phyloP scores from a whole-genome alignment of 2,888 invertebrate genomes.

The Helobdella robusta region DNA sequence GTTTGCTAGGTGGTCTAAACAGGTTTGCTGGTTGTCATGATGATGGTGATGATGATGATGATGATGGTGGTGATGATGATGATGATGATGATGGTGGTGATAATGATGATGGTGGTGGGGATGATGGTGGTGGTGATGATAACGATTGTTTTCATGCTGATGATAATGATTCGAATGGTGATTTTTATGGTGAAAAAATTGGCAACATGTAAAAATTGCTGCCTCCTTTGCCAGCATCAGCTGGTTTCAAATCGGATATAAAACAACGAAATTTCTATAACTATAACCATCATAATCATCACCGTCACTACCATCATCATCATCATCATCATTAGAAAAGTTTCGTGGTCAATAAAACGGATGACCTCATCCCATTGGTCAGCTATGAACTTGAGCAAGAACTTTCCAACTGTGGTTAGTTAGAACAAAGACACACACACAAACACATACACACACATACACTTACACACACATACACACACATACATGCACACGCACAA shows the following conservation, averaged over 20 bases:
- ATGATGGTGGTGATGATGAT: conserved; percentile 3
- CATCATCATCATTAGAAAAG: not conserved
- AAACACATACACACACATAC: no score
- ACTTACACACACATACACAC: no score
- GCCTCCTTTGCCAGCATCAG: no score
- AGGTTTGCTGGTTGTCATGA: not conserved
- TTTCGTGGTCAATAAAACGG: not conserved
- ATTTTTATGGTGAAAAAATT: no score
- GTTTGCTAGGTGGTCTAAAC: no score
- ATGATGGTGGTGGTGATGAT: not conserved
- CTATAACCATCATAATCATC: not conserved
- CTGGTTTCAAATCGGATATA: no score
- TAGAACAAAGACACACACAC: no score
- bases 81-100: conserved; percentile 3
- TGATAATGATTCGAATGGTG: no score
- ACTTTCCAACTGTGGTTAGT: not conserved
- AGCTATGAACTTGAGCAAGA: not conserved
- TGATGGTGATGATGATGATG: not conserved
- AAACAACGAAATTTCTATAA: no score
- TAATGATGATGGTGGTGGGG: not conserved
- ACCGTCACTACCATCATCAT: not conserved
- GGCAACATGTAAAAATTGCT: no score
- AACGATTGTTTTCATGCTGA: not conserved
- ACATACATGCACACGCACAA: no score
- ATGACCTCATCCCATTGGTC: not conserved